Percentiles rank a stretch among this genome's conserved stretches.
phyloP scores from a whole-genome alignment of 2,888 invertebrate species.

The Poecilobothrus nobilitatus region DNA sequence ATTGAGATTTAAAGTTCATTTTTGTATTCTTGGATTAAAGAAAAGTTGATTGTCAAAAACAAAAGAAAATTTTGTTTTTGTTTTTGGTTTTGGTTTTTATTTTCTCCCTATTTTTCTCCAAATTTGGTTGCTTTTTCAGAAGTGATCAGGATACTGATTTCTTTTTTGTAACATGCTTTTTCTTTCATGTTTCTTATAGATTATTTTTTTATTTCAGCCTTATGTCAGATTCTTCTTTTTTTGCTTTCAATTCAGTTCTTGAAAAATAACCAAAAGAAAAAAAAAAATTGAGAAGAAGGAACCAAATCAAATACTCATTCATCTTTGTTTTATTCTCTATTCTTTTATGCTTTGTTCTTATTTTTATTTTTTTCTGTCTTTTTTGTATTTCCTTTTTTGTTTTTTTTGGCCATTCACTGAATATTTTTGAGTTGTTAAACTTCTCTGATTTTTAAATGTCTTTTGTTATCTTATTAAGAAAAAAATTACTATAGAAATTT shows the following conservation, averaged over 20 bases:
- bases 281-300: neutral
- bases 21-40: neutral
- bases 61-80: neutral
- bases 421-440: neutral
- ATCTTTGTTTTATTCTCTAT: neutral
- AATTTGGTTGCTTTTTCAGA: too few species aligned
- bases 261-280: neutral
- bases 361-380: too few species aligned
- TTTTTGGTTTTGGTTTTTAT: too few species aligned
- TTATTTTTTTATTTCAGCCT: neutral
- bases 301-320: constrained; percentile 3
- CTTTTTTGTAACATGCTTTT: too few species aligned
- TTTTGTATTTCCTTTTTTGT: too few species aligned
- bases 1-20: neutral
- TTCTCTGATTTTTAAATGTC: neutral
- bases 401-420: neutral
- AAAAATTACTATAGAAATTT: neutral
- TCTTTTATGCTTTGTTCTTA: too few species aligned
- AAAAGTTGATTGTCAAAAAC: neutral
- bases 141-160: too few species aligned
- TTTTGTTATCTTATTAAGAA: neutral
- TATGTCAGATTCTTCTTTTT: neutral
- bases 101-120: neutral
- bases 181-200: neutral
- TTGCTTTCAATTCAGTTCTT: neutral